Percentiles rank a stretch among this genome's conserved stretches.
Conservation (phyloP, 2,888 invertebrate genomes). For the Campoplex capitator region DNA sequence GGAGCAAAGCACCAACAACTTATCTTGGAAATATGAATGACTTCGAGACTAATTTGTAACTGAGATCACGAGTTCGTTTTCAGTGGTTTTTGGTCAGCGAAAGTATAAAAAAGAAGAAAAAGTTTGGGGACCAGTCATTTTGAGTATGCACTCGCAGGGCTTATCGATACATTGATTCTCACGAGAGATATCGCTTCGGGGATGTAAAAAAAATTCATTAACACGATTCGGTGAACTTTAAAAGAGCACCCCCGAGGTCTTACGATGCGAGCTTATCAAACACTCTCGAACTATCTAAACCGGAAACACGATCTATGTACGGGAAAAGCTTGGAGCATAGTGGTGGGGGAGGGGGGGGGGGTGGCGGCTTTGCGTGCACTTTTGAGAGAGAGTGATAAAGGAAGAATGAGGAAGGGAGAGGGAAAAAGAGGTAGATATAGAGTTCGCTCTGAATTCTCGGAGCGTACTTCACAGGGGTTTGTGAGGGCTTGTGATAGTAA, state of each 20-base stretch:
- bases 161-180: not conserved
- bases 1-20: not conserved
- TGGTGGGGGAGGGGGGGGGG: not conserved
- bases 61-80: not conserved
- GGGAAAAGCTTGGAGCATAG: slow-evolving; percentile 4
- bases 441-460: slow-evolving; percentile 54
- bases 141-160: not conserved
- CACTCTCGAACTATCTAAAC: slow-evolving; percentile 34
- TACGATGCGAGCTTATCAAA: slow-evolving; percentile 7
- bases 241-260: slow-evolving; percentile 27
- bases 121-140: not conserved
- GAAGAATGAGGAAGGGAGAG: slow-evolving; percentile 23
- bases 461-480: slow-evolving; percentile 49
- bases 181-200: not conserved
- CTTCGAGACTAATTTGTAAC: not conserved
- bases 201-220: slow-evolving; percentile 24
- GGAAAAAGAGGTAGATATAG: not conserved
- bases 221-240: slow-evolving; percentile 6
- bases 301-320: slow-evolving; percentile 37
- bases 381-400: slow-evolving; percentile 17
- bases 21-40: not conserved
- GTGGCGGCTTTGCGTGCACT: slow-evolving; percentile 42
- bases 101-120: not conserved
- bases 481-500: slow-evolving; percentile 11
- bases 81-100: not conserved